Evolutionary conservation across 2,888 invertebrate species (phyloP).

Genomic region (Sclerodermus sp.): DNA sequence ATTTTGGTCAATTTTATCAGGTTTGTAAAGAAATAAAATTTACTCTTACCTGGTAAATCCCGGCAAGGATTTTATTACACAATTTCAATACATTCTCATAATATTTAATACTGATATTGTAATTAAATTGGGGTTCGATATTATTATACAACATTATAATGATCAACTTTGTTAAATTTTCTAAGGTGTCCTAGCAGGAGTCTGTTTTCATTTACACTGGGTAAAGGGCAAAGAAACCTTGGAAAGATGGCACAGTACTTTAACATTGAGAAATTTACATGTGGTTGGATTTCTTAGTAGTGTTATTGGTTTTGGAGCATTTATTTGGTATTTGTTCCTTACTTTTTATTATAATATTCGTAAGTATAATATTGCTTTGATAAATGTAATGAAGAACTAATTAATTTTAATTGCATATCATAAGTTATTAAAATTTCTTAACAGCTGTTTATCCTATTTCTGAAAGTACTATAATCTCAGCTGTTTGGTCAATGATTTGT

Average conservation of each 20-base stretch:
- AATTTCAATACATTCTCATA: too few relatives aligned
- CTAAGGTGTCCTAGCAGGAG: conserved; percentile 27
- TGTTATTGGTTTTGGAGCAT: conserved; percentile 23
- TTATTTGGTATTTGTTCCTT: conserved; percentile 38
- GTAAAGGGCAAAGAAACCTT: conserved; percentile 28
- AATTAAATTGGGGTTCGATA: background rate
- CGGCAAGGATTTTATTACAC: background rate
- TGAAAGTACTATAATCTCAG: conserved; percentile 28
- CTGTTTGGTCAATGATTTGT: conserved; percentile 32
- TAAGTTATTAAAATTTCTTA: conserved; percentile 7
- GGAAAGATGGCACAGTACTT: conserved; percentile 30
- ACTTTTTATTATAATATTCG: conserved; percentile 34
- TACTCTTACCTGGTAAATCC: background rate
- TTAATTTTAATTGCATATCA: too few relatives aligned
- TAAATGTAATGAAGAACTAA: background rate
- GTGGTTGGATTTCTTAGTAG: conserved; percentile 31
- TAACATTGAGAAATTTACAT: conserved; percentile 29
- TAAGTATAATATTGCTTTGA: conserved; percentile 21
- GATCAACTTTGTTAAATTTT: background rate
- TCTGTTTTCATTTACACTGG: conserved; percentile 38
- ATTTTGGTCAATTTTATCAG: conserved; percentile 39
- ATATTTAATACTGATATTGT: background rate
- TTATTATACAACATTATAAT: background rate
- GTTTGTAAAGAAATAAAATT: conserved; percentile 22
- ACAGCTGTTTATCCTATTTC: conserved; percentile 27